These are phyloP conservation scores for Boulengeromyrus knoepffleri DNA, from an alignment of 2,113 vertebrate species.

Conservation along the genomic window DNA sequence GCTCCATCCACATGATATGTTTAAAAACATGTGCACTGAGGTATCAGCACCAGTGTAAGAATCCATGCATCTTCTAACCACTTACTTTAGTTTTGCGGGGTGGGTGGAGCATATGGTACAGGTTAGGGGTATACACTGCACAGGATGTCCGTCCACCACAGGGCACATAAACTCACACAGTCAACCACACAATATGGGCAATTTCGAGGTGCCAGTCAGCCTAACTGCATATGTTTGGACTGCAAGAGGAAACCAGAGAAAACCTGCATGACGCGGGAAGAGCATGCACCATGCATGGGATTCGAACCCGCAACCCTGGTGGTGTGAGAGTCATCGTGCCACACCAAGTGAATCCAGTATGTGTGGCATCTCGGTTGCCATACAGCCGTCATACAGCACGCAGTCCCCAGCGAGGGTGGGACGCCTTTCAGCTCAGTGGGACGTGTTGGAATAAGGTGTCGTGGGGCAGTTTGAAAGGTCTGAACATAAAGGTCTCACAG, in stretches of 20 bases:
- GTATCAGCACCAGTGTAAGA: background rate
- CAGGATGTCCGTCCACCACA: background rate
- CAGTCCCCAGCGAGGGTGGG: background rate
- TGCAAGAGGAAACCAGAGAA: background rate
- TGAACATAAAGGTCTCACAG: background rate
- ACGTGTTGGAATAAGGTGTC: background rate
- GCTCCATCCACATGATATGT: background rate
- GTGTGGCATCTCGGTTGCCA: background rate
- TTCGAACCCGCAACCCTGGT: background rate
- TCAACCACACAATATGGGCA: background rate
- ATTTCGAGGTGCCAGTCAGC: background rate
- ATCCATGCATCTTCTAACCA: background rate
- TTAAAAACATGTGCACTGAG: background rate
- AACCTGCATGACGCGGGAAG: background rate
- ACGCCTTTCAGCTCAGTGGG: background rate
- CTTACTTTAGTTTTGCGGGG: background rate
- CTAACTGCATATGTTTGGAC: background rate
- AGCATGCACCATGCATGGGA: background rate
- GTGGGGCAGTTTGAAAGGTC: background rate
- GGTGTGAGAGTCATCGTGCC: background rate
- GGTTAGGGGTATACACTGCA: background rate
- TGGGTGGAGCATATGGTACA: background rate
- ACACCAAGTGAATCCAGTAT: background rate
- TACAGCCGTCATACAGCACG: background rate
- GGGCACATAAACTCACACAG: background rate